Conservation (phyloP, 1,140 invertebrate genomes). For the Carposina sasakii region DNA sequence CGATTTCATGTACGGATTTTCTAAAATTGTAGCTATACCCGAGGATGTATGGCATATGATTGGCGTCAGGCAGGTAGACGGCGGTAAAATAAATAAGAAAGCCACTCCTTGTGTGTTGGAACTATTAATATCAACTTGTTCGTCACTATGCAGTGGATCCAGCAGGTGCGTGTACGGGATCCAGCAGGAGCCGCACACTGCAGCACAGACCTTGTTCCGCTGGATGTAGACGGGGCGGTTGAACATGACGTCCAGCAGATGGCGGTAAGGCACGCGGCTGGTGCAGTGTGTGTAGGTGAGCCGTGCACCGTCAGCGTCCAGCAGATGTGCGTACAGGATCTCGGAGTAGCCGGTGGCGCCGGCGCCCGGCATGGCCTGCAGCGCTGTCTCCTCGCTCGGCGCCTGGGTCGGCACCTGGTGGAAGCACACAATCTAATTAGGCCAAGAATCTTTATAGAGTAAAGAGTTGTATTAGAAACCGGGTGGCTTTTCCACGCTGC, state of each 20-base stretch:
- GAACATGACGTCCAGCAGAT: conserved; percentile 83
- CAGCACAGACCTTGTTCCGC: conserved; percentile 76
- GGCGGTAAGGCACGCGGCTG: conserved; percentile 76
- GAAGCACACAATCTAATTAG: conserved; percentile 13
- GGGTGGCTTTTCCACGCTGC: no score
- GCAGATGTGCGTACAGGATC: conserved; percentile 84
- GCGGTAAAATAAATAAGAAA: no score
- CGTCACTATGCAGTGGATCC: no score
- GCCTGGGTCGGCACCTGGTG: conserved; percentile 76
- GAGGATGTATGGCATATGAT: no score
- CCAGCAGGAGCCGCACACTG: neutral
- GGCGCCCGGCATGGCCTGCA: conserved; percentile 12
- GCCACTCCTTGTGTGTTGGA: no score
- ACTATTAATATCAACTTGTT: no score
- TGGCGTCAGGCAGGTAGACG: no score
- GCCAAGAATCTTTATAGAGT: no score
- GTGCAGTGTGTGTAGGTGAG: conserved; percentile 87
- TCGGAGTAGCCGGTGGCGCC: conserved; percentile 76
- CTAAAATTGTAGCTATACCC: no score
- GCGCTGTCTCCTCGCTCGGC: conserved; percentile 63
- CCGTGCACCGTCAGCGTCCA: conserved; percentile 82
- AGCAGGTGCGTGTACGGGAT: neutral
- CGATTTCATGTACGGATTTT: no score
- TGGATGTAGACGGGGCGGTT: conserved; percentile 84
- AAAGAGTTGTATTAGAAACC: no score